Evolutionary conservation across 2,888 invertebrate genomes (phyloP).

Genomic region (Hecatera dysodea): DNA sequence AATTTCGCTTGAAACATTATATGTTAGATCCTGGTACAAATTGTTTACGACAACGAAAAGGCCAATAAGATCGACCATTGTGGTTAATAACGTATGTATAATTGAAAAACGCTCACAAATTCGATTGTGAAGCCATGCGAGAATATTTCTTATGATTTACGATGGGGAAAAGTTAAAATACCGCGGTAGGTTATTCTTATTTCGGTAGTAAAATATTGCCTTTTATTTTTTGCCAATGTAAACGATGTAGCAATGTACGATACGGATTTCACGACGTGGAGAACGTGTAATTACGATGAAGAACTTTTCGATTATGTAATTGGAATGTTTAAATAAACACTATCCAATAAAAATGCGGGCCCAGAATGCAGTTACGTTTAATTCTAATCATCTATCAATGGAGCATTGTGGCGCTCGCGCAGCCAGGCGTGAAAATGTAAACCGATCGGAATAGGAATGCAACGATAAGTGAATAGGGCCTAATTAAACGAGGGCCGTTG

Average conservation of each 20-base stretch:
- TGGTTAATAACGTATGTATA: conserved; percentile 89
- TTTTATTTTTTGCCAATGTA: conserved; percentile 57
- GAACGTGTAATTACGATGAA: conserved; percentile 38
- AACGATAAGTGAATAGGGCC: conserved; percentile 86
- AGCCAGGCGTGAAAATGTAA: conserved; percentile 81
- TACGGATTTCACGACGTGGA: conserved; percentile 30
- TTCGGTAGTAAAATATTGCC: conserved; percentile 72
- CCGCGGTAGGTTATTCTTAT: conserved; percentile 71
- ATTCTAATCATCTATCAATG: conserved; percentile 78
- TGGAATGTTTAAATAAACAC: conserved; percentile 49
- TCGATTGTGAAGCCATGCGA: conserved; percentile 85
- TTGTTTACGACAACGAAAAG: conserved; percentile 85
- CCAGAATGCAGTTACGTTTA: conserved; percentile 70
- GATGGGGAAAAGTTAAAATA: conserved; percentile 79
- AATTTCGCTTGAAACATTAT: conserved; percentile 66
- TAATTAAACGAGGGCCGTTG: conserved; percentile 85
- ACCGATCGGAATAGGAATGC: conserved; percentile 83
- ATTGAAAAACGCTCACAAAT: conserved; percentile 90
- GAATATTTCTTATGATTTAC: conserved; percentile 85
- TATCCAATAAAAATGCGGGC: conserved; percentile 45
- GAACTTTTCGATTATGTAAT: conserved; percentile 40
- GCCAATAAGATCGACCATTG: conserved; percentile 86
- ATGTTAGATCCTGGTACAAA: conserved; percentile 76
- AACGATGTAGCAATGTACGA: conserved; percentile 58
- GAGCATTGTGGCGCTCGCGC: conserved; percentile 78